Conservation (phyloP, 2,888 invertebrate genomes). For the Acrocera orbiculus region DNA sequence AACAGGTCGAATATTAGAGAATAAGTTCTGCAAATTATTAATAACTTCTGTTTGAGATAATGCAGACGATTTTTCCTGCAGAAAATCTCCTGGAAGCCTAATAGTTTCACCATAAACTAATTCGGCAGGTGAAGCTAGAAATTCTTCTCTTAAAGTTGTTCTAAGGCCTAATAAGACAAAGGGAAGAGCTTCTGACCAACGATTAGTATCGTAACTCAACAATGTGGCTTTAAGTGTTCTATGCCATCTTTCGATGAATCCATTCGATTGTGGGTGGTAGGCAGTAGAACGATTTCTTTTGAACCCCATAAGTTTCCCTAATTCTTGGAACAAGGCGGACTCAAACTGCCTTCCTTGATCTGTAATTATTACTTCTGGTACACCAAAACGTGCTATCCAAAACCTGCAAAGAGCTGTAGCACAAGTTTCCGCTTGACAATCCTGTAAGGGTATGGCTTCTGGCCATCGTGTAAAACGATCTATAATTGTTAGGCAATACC, state of each 20-base stretch:
- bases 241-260: slow-evolving; percentile 4
- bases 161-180: neutral
- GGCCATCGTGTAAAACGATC: slow-evolving; percentile 6
- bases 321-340: neutral
- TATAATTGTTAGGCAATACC: slow-evolving; percentile 2
- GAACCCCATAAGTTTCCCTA: neutral
- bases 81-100: neutral
- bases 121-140: neutral
- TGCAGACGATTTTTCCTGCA: no score
- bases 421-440: neutral
- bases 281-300: neutral
- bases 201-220: neutral
- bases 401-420: neutral
- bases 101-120: neutral
- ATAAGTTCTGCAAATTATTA: no score
- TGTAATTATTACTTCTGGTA: slow-evolving; percentile 3
- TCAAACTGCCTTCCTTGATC: slow-evolving; percentile 5
- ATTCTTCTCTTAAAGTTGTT: no score
- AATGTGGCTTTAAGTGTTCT: slow-evolving; percentile 1
- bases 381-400: slow-evolving; percentile 3
- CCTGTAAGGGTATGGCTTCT: neutral
- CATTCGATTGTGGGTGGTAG: slow-evolving; percentile 3
- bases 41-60: no score
- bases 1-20: no score
- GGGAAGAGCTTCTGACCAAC: neutral